Evolutionary conservation across 2,888 invertebrate genomes (phyloP), one percentile per base, ranked within the genome.

Genomic region (Ganaspis brasiliensis): DNA sequence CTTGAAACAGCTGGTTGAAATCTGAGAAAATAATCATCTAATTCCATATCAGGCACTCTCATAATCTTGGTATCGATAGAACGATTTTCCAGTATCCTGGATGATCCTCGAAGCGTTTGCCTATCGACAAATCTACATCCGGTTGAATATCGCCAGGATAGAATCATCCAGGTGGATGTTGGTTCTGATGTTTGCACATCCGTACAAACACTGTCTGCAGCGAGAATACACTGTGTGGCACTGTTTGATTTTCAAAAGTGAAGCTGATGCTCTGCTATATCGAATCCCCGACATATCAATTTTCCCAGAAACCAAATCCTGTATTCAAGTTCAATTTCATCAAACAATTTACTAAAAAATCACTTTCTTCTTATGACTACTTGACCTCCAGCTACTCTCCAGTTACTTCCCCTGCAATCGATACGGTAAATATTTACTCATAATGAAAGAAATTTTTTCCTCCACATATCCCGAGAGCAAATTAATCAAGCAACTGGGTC

Each of bases 181-280:
- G 85, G 83, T 80, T 84, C 81, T 83, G 86, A 82, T 87, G 88
- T 87, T 88, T 88, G 86, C 84, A 85, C 85, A 83, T 79, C 80
- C 86, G 88, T 87, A 85, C 87, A 87, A 87, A 87, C 88, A 87
- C 82, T 84, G 87, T 81, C 81, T 84, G 83, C 83, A 84, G 80
- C 81, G 83, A 83, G 73, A 78, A 86, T 82, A 84, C 86, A 84
- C 85, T 57, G 77, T 74, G 81, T 79, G 79, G 78, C 81, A 80
- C 85, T 89, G 85, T 89, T 89, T 89, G 89, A 88, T 88, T 89
- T 88, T 88, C 87, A 87, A 88, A 88, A 88, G 87, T 87, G 86
- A 88, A 88, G 81, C 82, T 76, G 80, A 78, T 75, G 74, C 74
- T 45, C 67, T 67, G 5, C 37, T 19, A 67, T 67, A 67, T 67